Conservation (phyloP, 2,797 vertebrate species). For the Myoxocephalus aenaeus region DNA sequence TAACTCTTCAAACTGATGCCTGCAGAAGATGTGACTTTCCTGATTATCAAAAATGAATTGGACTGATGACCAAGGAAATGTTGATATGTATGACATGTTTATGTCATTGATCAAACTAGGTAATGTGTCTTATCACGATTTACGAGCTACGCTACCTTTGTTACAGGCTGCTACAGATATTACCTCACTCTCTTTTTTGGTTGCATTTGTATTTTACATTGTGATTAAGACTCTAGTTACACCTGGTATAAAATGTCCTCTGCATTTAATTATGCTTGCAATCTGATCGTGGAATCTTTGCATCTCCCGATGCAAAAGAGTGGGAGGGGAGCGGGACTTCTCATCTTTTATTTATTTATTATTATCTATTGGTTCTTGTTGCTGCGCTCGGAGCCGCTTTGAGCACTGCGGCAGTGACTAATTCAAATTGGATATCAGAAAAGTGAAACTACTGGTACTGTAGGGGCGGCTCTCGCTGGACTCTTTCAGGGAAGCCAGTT, state of each 20-base stretch:
- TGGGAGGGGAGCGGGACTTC: background rate
- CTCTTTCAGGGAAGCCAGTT: background rate
- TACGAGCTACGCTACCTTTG: background rate
- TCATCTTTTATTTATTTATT: no score
- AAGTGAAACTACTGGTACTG: background rate
- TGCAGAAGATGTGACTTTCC: background rate
- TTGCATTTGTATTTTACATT: background rate
- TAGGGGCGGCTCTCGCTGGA: background rate
- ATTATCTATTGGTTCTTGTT: slow-evolving; percentile 20
- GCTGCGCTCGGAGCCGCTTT: background rate
- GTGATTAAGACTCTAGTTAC: background rate
- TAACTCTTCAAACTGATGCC: background rate
- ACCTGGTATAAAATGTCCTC: background rate
- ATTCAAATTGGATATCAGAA: slow-evolving; percentile 4
- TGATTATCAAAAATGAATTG: background rate
- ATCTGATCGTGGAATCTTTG: slow-evolving; percentile 7
- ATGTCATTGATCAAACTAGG: background rate
- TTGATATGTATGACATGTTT: background rate
- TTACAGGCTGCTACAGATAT: background rate
- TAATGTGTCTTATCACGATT: background rate
- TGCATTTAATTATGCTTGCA: background rate
- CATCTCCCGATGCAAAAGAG: background rate
- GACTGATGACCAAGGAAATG: background rate
- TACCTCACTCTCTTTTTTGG: background rate
- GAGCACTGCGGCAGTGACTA: background rate